These are phyloP conservation scores for Indri indri DNA, from an alignment of 2,113 vertebrate genomes.

Conservation along the genomic window DNA sequence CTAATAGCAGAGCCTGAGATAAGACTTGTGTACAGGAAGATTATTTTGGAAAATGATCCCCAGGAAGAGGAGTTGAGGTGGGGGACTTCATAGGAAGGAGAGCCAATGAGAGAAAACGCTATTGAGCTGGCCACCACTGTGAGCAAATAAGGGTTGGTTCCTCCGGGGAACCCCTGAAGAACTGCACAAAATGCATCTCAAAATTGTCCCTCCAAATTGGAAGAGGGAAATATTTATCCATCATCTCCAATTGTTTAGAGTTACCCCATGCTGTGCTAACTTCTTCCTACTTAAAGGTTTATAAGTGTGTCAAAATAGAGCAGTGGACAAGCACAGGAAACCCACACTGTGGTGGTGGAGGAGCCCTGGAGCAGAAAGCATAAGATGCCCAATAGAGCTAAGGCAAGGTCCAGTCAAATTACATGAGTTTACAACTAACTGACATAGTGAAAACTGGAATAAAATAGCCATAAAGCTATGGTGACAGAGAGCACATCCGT, in stretches of 20 bases:
- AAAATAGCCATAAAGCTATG: not conserved
- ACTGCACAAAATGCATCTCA: not conserved
- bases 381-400: not conserved
- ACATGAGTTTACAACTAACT: not conserved
- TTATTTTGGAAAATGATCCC: not conserved
- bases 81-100: not conserved
- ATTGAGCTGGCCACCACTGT: not conserved
- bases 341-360: not conserved
- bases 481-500: not conserved
- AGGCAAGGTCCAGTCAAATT: not conserved
- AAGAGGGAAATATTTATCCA: not conserved
- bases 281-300: not conserved
- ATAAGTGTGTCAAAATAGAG: not conserved
- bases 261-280: not conserved
- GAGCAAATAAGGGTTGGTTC: not conserved
- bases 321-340: not conserved
- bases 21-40: not conserved
- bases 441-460: not conserved
- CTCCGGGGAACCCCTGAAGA: not conserved
- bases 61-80: not conserved
- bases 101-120: not conserved
- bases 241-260: not conserved
- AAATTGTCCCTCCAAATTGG: not conserved
- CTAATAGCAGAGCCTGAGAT: not conserved
- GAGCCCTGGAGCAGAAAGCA: not conserved